Base-by-base conservation (phyloP, 1,140 invertebrate genomes). In the Meteorus sp. region DNA sequence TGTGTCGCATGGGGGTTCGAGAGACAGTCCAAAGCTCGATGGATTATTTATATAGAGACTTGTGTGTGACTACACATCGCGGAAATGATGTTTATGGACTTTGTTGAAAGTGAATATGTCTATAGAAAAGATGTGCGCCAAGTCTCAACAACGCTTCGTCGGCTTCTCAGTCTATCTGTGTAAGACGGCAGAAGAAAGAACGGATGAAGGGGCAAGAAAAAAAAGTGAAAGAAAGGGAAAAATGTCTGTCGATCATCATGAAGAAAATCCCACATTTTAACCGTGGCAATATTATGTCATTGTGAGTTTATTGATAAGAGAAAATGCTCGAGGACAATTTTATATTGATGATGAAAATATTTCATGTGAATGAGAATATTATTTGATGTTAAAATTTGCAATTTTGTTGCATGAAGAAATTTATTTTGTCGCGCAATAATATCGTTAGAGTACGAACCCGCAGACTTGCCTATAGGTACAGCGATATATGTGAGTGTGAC, bases 161-260 rank as follows among this genome's bases (percentile, higher is more conserved):
- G 37, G n/a, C 25, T 33, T 29, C 17, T 50, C 31, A 35, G 50
- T 48, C 20, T 50, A 37, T 29, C 22, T 37, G 25, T 58, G 45
- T 31, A 31, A 41, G 44, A 47, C 25, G 37, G 3, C 15, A 23
- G 37, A 33, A 53, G 43, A 51, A 51, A 56, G 23, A 31, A 25
- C 5, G 47, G 29, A 37, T 17, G 25, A 43, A 33, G 23, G 25
- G 35, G 29, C 31, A 23, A 27, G 2, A 25, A 39, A 31, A 58
- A 25, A 20, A 44, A 53, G 17, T 37, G 23, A 45, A 43, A 59
- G 22, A 48, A 39, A 56, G 41, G 33, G n/a, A 55, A 47, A 33
- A 44, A 9, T 27, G 41, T 48, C 66, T 67, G 68, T 68, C 68
- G 63, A 70, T 70, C 66, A 63, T 60, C 31, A 17, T 3, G 11